A percentile compares a stretch with the other conserved stretches of the same genome.
Evolutionary conservation across 2,888 invertebrate genomes (phyloP).

Genomic region (Hirtodrosophila trivittata): DNA sequence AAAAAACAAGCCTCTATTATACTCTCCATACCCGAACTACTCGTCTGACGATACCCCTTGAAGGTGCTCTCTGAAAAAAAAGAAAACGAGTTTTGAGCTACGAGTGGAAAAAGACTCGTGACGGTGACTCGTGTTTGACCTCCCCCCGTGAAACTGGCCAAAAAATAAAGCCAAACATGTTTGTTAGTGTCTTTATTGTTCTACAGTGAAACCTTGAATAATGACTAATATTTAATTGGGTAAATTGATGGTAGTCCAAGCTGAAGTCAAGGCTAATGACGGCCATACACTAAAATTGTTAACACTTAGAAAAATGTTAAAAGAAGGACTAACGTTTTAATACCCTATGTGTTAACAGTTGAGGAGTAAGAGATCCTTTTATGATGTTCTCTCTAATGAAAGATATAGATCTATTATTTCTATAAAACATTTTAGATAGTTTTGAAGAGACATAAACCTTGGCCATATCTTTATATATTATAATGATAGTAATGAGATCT

Average conservation of each 20-base stretch:
- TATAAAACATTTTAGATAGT: too few relatives aligned
- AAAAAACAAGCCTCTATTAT: constrained; percentile 2
- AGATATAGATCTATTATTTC: too few relatives aligned
- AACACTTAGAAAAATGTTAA: too few relatives aligned
- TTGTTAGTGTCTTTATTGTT: background rate
- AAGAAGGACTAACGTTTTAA: background rate
- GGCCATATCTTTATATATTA: too few relatives aligned
- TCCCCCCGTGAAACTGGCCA: constrained; percentile 18
- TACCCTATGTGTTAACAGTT: too few relatives aligned
- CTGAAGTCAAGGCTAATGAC: constrained; percentile 37
- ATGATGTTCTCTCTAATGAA: too few relatives aligned
- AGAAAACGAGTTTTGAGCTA: constrained; percentile 34
- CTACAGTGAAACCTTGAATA: constrained; percentile 40
- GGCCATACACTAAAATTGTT: background rate
- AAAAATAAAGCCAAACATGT: constrained; percentile 14
- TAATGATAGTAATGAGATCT: too few relatives aligned
- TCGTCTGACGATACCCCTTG: background rate
- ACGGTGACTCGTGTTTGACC: constrained; percentile 40
- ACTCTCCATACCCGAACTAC: background rate
- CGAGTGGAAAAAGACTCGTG: constrained; percentile 20
- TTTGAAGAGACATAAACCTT: too few relatives aligned
- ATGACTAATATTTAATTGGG: constrained; percentile 23
- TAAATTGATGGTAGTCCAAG: constrained; percentile 9
- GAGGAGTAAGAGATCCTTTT: too few relatives aligned
- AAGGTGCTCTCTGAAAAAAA: background rate